A percentile compares a stretch with the other conserved stretches of the same genome.
Evolutionary conservation across 1,140 invertebrate genomes (phyloP).

Genomic region (Drosophila watanabei): DNA sequence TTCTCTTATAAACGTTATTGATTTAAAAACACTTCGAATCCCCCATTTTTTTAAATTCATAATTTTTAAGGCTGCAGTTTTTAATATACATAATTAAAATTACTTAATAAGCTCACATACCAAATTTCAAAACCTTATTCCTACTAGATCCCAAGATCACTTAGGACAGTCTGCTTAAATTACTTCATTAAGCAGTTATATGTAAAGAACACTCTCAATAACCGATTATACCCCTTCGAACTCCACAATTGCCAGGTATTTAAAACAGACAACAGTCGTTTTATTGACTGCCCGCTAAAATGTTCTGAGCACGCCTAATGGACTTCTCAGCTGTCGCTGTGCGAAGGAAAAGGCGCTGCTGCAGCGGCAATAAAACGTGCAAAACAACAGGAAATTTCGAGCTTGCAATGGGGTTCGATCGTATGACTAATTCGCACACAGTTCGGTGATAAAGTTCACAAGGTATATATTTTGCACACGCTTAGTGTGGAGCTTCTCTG

Average conservation of each 20-base stretch:
- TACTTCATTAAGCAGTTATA: too few species aligned
- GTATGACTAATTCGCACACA: slow-evolving; percentile 57
- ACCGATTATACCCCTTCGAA: background rate
- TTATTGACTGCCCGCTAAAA: slow-evolving; percentile 44
- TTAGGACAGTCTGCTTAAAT: background rate
- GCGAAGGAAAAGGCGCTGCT: slow-evolving; percentile 36
- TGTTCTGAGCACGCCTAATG: slow-evolving; percentile 55
- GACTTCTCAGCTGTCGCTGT: slow-evolving; percentile 39
- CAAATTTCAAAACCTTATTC: background rate
- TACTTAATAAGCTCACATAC: background rate
- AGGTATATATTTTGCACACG: slow-evolving; percentile 34
- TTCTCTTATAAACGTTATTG: too few species aligned
- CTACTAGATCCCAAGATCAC: background rate
- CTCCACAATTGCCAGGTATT: slow-evolving; percentile 20
- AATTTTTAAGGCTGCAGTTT: fast-evolving
- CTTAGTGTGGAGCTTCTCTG: slow-evolving; percentile 19
- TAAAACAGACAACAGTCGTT: slow-evolving; percentile 29
- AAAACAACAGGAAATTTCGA: slow-evolving; percentile 29
- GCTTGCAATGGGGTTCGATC: slow-evolving; percentile 17
- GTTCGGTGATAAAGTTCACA: slow-evolving; percentile 43
- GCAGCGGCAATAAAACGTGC: slow-evolving; percentile 44
- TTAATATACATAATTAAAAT: background rate
- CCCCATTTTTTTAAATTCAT: too few species aligned
- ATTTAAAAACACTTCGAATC: too few species aligned
- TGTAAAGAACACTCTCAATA: too few species aligned